Base-by-base conservation (phyloP, 2,797 vertebrate species). In the Artibeus lituratus region DNA sequence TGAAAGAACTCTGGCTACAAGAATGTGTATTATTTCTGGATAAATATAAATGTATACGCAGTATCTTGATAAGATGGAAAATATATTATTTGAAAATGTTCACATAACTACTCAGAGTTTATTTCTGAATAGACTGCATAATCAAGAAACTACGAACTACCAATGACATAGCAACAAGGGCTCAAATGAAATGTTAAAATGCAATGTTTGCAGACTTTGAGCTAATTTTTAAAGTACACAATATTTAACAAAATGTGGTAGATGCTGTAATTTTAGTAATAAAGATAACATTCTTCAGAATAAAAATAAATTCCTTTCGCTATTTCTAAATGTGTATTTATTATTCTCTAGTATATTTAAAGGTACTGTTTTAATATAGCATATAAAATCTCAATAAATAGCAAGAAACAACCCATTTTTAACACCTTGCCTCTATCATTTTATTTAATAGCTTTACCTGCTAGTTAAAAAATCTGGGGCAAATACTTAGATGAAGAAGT, bases 21-120 rank as follows among this genome's bases (percentile, higher is more conserved):
- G 87, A 97, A 97, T 92, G 90, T 95, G 92, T 82, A 97, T 96
- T 98, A 97, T 94, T 97, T 95, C 94, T 98, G 93, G 24, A 88
- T 97, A 97, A 98, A 97, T 0, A 96, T 39, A 44, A 93, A 94
- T 7, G 37, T 83, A 84, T 51, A 95, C 77, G 73, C 93, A 97
- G 15, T 76, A 80, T 83, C 94, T 82, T 76, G 74, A 90, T 94
- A 96, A 91, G 70, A 9, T 49, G 85, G 0, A 11, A 98, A 91
- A 96, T 44, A 92, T 67, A 89, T 62, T 53, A 98, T 97, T 96
- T 97, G 96, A 78, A 89, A 92, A 96, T 19, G 10, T 42, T 92
- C 70, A 74, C 2, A 24, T 11, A 49, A 51, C 7, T 92, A 69
- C 49, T 69, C 49, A 80, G 51, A 76, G 78, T 16, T 65, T 55